A percentile compares a stretch with the other conserved stretches of the same genome.
These are phyloP conservation scores for Synergus umbraculus DNA, from an alignment of 2,888 invertebrate genomes.

Conservation along the genomic window DNA sequence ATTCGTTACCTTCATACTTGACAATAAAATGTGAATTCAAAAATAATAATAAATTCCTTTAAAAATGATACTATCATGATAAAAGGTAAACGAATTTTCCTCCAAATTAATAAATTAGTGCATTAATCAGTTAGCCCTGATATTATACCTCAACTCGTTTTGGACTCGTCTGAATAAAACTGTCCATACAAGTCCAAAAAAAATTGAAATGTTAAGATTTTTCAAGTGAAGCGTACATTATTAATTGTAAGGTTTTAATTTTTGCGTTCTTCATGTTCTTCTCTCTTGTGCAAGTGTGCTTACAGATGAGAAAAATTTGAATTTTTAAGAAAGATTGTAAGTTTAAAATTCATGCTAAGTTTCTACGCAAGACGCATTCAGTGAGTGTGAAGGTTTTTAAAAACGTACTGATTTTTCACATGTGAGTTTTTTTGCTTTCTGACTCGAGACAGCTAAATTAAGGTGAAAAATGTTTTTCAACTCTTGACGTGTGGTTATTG, in stretches of 20 bases:
- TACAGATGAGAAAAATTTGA: slow-evolving; percentile 27
- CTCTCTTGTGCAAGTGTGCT: neutral
- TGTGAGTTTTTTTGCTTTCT: neutral
- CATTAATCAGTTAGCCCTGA: slow-evolving; percentile 42
- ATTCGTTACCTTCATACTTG: neutral
- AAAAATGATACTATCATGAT: neutral
- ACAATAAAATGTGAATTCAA: neutral
- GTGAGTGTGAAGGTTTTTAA: slow-evolving; percentile 41
- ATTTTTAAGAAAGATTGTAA: neutral
- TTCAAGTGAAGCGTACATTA: slow-evolving; percentile 12
- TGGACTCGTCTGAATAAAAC: slow-evolving; percentile 5
- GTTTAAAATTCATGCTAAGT: slow-evolving; percentile 54
- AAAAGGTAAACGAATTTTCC: slow-evolving; percentile 28
- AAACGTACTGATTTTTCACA: slow-evolving; percentile 4
- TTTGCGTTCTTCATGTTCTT: slow-evolving; percentile 8
- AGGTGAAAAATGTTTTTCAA: neutral
- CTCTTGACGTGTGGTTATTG: neutral
- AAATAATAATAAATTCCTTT: neutral
- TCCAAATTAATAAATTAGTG: slow-evolving; percentile 42
- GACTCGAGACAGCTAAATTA: neutral
- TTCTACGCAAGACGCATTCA: slow-evolving; percentile 58
- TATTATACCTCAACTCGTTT: slow-evolving; percentile 4
- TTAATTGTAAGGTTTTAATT: slow-evolving; percentile 27
- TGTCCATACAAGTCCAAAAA: neutral
- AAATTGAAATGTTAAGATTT: slow-evolving; percentile 2